These are phyloP conservation scores for Buceros bicornis DNA, from an alignment of 2,797 vertebrate species.

Conservation along the genomic window DNA sequence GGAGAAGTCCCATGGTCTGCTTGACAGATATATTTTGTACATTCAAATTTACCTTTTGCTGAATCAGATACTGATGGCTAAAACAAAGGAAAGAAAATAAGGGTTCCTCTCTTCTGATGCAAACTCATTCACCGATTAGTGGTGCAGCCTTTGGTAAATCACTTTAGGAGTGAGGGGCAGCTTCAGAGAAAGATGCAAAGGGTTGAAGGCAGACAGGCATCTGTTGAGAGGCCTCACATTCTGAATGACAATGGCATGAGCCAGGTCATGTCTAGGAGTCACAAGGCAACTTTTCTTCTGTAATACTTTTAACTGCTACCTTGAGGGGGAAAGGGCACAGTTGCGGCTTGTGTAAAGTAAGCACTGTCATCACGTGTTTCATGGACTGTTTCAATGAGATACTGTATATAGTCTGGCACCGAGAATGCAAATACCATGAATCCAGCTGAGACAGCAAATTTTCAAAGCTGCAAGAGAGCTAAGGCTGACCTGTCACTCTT, in stretches of 20 bases:
- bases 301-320: neutral
- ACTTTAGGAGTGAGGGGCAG: neutral
- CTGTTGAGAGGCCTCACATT: neutral
- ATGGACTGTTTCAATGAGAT: neutral
- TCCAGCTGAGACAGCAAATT: neutral
- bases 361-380: neutral
- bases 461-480: neutral
- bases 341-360: neutral
- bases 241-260: neutral
- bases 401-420: neutral
- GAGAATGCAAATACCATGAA: neutral
- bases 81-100: neutral
- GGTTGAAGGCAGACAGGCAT: neutral
- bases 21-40: neutral
- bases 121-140: neutral
- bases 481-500: neutral
- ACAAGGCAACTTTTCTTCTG: neutral
- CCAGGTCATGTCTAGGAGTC: neutral
- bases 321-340: neutral
- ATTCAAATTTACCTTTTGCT: neutral
- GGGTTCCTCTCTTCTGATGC: neutral
- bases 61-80: neutral
- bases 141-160: neutral
- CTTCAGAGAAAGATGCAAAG: neutral
- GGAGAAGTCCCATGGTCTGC: neutral